Evolutionary conservation across 2,797 vertebrate genomes (phyloP).

Genomic region (Zalophus californianus): DNA sequence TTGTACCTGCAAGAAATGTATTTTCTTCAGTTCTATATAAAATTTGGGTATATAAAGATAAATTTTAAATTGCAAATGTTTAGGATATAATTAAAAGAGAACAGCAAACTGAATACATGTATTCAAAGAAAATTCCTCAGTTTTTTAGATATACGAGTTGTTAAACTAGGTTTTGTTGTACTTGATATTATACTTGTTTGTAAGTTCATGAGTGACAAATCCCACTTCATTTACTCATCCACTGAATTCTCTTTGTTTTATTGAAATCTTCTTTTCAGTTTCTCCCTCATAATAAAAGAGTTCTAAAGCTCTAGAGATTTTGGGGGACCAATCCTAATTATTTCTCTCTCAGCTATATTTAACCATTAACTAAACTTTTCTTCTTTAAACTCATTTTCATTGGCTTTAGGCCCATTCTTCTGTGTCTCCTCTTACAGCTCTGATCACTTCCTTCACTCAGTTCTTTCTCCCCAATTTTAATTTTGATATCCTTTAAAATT

Average conservation of each 20-base stretch:
- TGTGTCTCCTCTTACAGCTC: neutral
- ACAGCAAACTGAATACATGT: neutral
- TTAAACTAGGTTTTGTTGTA: neutral
- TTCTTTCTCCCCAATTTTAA: neutral
- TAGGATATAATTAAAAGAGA: neutral
- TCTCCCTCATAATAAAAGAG: neutral
- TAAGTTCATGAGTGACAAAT: constrained; percentile 13
- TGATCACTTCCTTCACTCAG: neutral
- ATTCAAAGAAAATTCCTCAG: neutral
- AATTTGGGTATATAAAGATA: constrained; percentile 80
- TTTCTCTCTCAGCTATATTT: neutral
- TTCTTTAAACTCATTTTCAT: neutral
- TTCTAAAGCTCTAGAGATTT: neutral
- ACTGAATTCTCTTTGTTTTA: neutral
- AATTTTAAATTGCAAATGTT: neutral
- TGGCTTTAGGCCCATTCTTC: neutral
- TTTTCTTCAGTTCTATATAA: constrained; percentile 85
- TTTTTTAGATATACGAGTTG: neutral
- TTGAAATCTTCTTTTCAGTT: neutral
- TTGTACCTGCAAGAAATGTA: constrained; percentile 91
- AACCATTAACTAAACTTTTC: neutral
- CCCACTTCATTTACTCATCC: neutral
- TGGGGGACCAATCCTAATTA: neutral
- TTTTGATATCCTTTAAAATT: neutral
- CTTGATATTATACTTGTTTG: neutral